Evolutionary conservation across 2,888 invertebrate genomes (phyloP), one percentile per base, ranked within the genome.

Genomic region (Chloroclysta siterata): DNA sequence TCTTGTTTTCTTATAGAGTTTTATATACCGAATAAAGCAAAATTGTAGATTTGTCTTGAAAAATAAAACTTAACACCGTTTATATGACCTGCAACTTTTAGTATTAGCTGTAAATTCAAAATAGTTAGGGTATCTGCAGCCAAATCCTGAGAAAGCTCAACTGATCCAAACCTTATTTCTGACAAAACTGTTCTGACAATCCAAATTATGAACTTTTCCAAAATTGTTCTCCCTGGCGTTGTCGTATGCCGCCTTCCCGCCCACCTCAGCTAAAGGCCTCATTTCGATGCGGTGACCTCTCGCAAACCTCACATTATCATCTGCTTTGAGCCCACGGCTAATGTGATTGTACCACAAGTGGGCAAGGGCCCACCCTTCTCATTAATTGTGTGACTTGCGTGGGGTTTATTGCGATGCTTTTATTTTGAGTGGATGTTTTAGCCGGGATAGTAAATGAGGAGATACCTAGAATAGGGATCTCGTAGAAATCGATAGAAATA

Each of bases 271-370:
- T 22, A 8, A 6, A 15, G 17, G 53, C 52, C 71, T 69, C 61
- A 70, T 80, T 84, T 85, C 78, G 85, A 92, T 87, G 79, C 92
- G 81, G 84, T 83, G 89, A 91, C 89, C 90, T 87, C 84, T 75
- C 81, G 51, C 33, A 17, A 29, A n/a, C 53, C 14, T n/a, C 55
- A 72, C 78, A 80, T 84, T 84, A 83, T 80, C 83, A 82, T 84
- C 75, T 82, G 78, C 76, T 68, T 66, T 64, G 54, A 56, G 57
- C 63, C 65, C 70, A 69, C 79, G 76, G 82, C 85, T 87, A 87
- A 83, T 83, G 88, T 83, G 83, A 90, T 90, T 89, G 90, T 77
- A 65, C 71, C 71, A 67, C 68, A 66, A 69, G 72, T 69, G 74
- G 69, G 53, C 61, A 53, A 55, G 58, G 47, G 53, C 56, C 66